phyloP scores from a whole-genome alignment of 2,113 vertebrate species.

The Xenopus borealis region DNA sequence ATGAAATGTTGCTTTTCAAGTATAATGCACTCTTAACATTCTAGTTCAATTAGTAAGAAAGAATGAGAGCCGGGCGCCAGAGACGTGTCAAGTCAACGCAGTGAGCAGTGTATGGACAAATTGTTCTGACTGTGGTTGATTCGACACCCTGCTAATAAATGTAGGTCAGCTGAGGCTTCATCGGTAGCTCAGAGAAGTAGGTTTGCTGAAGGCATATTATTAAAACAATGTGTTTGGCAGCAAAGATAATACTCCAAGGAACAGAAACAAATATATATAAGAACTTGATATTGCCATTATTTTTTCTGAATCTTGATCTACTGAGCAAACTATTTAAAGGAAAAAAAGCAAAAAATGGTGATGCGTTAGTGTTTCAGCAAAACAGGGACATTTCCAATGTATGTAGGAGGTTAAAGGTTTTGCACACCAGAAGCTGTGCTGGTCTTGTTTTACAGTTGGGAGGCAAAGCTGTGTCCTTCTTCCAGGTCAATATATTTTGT shows the following conservation, averaged over 20 bases:
- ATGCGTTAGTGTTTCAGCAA: no score
- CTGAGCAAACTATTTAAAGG: no score
- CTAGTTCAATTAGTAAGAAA: background rate
- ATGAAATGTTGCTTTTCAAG: background rate
- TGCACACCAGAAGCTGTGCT: no score
- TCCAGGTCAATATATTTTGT: no score
- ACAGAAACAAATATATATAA: conserved; percentile 14
- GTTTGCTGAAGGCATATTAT: conserved; percentile 16
- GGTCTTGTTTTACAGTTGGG: no score
- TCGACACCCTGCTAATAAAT: conserved; percentile 3
- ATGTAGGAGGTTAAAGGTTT: no score
- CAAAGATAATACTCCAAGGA: background rate
- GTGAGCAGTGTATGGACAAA: conserved; percentile 28
- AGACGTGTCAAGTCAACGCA: background rate
- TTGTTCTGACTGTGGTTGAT: conserved; percentile 13
- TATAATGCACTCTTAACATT: background rate
- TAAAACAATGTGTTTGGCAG: background rate
- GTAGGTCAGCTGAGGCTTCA: conserved; percentile 34
- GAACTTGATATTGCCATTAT: conserved; percentile 13
- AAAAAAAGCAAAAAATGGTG: no score
- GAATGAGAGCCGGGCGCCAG: background rate
- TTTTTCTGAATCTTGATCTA: conserved; percentile 3
- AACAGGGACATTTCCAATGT: no score
- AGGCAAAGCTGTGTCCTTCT: no score
- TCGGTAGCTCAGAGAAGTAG: conserved; percentile 6